Base-by-base conservation (phyloP, 2,888 invertebrate genomes). In the Ypsolopha scabrella region DNA sequence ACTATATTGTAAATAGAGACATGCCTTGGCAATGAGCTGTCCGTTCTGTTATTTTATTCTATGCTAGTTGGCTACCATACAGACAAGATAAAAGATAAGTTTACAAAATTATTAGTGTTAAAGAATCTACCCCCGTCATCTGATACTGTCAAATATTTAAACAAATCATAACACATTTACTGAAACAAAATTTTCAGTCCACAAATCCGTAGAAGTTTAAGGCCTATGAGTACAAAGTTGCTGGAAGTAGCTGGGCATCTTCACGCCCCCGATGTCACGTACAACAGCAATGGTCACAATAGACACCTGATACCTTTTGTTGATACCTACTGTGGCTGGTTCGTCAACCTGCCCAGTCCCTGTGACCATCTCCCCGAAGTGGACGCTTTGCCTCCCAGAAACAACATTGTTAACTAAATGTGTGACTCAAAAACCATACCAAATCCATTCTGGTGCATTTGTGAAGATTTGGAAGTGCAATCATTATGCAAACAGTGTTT, bases 301-400 rank as follows among this genome's bases (percentile, higher is more conserved):
- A 54, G 83, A 69, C 79, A 85, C 61, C 49, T 57, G 70, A 85
- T 65, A 54, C 50, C 52, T 61, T 68, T 85, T 83, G 81, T 83
- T 57, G 52, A 50, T 57, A 54, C 58, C 57, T 63, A 57, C 63
- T 60, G 61, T 54, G 57, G 66, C 61, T 72, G 69, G 80, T 81
- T 81, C 76, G 77, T 68, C 78, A 78, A 80, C 75, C 78, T 75
- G 70, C 59, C 71, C 76, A 86, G 83, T 85, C 75, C 75, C 63
- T 69, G 70, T 74, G 69, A 75, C 80, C 65, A 63, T 69, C 70
- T 67, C 65, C 58, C 64, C 67, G 68, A 76, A 64, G 77, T 75
- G 81, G 82, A 81, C 82, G 83, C 77, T 66, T 62, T 63, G 62
- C 52, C 59, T 59, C 59, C 58, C 53, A 59, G 48, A 58, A 62